Evolutionary conservation across 92 coral and sea anemone genomes (phyloP).

Genomic region (Meandrina meandrites): DNA sequence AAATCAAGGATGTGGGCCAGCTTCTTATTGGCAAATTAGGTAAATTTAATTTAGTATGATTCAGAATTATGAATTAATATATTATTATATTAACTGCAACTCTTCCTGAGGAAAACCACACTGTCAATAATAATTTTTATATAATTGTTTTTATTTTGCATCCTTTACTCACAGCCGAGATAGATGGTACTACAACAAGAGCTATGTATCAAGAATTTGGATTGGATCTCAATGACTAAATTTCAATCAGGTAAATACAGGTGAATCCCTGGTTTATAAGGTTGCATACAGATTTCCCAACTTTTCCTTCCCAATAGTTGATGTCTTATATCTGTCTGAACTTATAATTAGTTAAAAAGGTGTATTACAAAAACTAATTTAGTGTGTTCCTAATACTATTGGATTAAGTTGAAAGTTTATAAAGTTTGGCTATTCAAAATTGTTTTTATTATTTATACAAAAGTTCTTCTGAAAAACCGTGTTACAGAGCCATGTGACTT

Average conservation of each 20-base stretch:
- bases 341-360: no score
- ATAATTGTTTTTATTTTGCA: background rate
- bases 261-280: background rate
- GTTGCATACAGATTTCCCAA: background rate
- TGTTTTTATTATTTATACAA: background rate
- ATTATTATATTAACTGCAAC: background rate
- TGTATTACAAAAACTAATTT: no score
- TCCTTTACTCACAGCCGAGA: constrained; percentile 70
- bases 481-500: background rate
- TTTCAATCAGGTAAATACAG: constrained; percentile 4
- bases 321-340: no score
- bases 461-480: background rate
- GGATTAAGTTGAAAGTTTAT: background rate
- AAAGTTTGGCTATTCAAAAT: background rate
- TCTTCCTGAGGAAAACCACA: background rate
- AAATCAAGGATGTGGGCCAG: constrained; percentile 95
- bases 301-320: background rate
- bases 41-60: constrained; percentile 19
- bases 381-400: background rate
- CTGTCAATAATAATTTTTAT: no score
- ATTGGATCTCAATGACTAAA: constrained; percentile 76
- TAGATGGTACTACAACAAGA: constrained; percentile 91
- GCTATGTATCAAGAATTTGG: constrained; percentile 89
- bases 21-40: constrained; percentile 91
- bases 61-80: no score